phyloP scores from a whole-genome alignment of 2,113 vertebrate genomes.

The Rhagologus leucostigma region DNA sequence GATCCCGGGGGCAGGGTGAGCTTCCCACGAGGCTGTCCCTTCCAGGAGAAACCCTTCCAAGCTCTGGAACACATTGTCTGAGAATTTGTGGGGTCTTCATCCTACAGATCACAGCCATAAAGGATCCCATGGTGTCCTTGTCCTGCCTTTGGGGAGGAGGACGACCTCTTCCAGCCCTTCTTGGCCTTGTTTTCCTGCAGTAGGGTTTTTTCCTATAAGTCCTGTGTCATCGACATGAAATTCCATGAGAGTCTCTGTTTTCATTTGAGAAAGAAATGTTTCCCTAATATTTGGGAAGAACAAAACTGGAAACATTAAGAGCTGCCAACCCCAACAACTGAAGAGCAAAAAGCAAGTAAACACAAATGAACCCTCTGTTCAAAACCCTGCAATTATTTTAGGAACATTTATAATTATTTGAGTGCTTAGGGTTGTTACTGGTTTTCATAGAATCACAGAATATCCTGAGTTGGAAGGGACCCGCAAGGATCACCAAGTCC shows the following conservation, averaged over 20 bases:
- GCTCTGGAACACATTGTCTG: neutral
- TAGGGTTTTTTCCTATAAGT: neutral
- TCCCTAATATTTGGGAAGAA: neutral
- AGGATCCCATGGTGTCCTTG: neutral
- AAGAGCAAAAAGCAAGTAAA: neutral
- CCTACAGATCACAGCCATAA: neutral
- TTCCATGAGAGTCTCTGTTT: neutral
- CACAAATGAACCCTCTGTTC: neutral
- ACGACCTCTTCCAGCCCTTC: neutral
- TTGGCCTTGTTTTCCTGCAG: neutral
- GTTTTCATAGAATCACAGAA: neutral
- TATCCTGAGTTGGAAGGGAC: neutral
- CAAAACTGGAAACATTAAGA: neutral
- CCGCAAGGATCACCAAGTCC: rapidly evolving
- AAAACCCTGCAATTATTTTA: neutral
- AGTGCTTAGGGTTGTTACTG: neutral
- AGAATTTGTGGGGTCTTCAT: neutral
- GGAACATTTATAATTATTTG: neutral
- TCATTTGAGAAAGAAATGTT: neutral
- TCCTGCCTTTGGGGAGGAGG: neutral
- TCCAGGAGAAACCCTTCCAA: neutral
- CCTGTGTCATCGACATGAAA: neutral
- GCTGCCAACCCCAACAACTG: neutral
- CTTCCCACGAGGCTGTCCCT: neutral
- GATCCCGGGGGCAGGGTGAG: neutral